Conservation (phyloP, 1,140 invertebrate genomes). For the Cryptotermes secundus region DNA sequence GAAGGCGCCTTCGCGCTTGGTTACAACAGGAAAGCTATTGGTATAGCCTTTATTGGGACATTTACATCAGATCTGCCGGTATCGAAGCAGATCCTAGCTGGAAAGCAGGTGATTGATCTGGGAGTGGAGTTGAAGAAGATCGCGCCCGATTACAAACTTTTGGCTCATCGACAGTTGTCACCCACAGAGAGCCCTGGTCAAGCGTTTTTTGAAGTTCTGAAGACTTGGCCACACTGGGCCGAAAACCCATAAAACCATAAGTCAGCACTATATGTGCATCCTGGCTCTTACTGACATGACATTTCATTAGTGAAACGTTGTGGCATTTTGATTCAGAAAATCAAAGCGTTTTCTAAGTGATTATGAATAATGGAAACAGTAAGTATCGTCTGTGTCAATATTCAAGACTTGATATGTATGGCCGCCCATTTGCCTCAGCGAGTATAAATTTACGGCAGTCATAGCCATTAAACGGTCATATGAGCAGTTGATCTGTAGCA, state of each 20-base stretch:
- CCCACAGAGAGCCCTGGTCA: conserved; percentile 46
- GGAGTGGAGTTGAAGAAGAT: conserved; percentile 63
- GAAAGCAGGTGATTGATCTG: conserved; percentile 59
- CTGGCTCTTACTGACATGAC: too few species aligned
- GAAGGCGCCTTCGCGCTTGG: conserved; percentile 64
- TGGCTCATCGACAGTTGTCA: conserved; percentile 67
- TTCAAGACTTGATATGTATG: too few species aligned
- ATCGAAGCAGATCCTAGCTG: conserved; percentile 56
- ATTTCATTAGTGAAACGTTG: too few species aligned
- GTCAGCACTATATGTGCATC: not conserved
- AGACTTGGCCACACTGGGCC: conserved; percentile 43
- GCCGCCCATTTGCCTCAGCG: too few species aligned
- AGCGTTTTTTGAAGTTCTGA: conserved; percentile 43
- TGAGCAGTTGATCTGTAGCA: too few species aligned
- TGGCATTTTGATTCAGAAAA: too few species aligned
- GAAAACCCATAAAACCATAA: not conserved
- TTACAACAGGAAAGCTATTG: conserved; percentile 66
- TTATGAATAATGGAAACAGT: too few species aligned
- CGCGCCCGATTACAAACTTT: conserved; percentile 58
- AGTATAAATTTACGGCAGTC: too few species aligned
- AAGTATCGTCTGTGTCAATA: too few species aligned
- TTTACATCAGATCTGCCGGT: conserved; percentile 53
- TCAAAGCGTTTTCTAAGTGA: too few species aligned
- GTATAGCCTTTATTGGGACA: conserved; percentile 60
- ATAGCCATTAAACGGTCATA: too few species aligned